Conservation (phyloP, 2,797 vertebrate species). For the Garrulus glandarius region DNA sequence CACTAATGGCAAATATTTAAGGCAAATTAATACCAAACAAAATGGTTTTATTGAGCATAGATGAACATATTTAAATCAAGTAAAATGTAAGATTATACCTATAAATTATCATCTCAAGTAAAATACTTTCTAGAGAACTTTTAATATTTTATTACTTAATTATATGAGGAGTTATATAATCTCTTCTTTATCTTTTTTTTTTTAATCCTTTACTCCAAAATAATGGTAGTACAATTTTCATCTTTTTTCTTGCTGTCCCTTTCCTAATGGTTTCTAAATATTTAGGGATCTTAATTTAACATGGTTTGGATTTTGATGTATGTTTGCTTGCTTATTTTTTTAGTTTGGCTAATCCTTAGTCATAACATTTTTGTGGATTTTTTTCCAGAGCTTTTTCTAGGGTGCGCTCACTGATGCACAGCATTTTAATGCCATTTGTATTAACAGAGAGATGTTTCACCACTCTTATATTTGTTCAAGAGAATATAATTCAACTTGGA, state of each 20-base stretch:
- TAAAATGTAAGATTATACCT: neutral
- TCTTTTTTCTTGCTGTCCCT: neutral
- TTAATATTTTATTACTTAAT: neutral
- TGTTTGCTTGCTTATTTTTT: neutral
- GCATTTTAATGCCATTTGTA: rapidly evolving
- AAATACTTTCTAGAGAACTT: neutral
- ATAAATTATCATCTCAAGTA: neutral
- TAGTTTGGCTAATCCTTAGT: neutral
- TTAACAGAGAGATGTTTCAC: neutral
- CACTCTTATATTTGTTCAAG: neutral
- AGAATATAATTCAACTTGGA: neutral
- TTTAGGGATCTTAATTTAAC: neutral
- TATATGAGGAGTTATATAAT: neutral
- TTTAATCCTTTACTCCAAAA: neutral
- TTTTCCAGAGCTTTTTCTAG: neutral
- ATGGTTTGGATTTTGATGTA: neutral
- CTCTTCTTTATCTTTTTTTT: neutral
- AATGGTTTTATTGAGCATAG: neutral
- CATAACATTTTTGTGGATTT: neutral
- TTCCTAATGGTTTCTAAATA: neutral
- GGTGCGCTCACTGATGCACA: neutral
- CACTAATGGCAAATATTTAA: neutral
- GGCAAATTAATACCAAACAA: neutral
- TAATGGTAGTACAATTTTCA: neutral
- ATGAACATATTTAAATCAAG: neutral